Conservation (phyloP, 2,888 invertebrate species). For the Cyaniris semiargus region DNA sequence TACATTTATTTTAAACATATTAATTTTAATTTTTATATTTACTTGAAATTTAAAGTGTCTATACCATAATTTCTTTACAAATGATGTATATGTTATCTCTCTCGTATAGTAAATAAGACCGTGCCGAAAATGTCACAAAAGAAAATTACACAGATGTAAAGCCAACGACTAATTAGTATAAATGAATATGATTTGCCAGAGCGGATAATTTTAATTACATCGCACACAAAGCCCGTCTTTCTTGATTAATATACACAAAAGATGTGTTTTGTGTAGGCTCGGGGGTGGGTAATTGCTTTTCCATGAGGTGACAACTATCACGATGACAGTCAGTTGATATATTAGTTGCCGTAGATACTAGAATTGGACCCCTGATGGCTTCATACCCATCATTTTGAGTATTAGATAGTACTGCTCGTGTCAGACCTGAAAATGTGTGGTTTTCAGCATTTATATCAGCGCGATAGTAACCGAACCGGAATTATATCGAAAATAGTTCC, state of each 20-base stretch:
- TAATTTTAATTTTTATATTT: too few species aligned
- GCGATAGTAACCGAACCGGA: too few species aligned
- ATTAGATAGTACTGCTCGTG: not conserved
- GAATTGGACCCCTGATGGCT: too few species aligned
- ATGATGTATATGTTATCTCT: not conserved
- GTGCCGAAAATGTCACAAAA: not conserved
- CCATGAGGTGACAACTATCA: not conserved
- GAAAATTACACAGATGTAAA: constrained; percentile 5
- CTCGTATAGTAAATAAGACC: not conserved
- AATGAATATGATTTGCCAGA: constrained; percentile 30
- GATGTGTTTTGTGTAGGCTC: not conserved
- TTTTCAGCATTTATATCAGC: too few species aligned
- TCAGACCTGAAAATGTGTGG: not conserved
- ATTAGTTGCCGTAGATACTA: not conserved
- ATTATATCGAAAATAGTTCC: too few species aligned
- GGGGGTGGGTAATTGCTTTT: constrained; percentile 2
- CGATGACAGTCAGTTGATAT: not conserved
- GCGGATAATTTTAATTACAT: constrained; percentile 29
- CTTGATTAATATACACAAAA: constrained; percentile 30
- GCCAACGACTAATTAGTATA: constrained; percentile 12
- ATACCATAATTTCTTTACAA: not conserved
- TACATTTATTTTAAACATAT: too few species aligned
- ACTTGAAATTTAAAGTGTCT: not conserved
- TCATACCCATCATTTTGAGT: too few species aligned
- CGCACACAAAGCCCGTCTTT: constrained; percentile 20